Evolutionary conservation across 2,113 vertebrate species (phyloP), one percentile per base, ranked within the genome.

Genomic region (Eleginops maclovinus): DNA sequence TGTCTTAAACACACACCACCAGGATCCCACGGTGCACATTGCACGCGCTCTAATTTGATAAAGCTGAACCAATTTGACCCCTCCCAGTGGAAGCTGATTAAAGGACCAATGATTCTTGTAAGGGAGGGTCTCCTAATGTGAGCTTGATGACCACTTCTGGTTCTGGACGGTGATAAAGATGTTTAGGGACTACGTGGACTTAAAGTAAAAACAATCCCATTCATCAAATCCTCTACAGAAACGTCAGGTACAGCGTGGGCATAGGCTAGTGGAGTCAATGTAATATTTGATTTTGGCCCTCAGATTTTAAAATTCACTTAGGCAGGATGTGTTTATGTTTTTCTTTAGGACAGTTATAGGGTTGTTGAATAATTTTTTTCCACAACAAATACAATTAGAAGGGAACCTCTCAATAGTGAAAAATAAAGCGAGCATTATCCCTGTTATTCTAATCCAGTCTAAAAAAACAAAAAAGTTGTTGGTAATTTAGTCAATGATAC

Each of bases 11-110:
- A 21, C 54, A 28, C 22, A 46, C 47, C 12, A 68, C n/a, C n/a
- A 3, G 4, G 70, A 46, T 66, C 51, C 54, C 60, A 75, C 15
- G 13, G 63, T 51, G 77, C 65, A 50, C 64, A 64, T 41, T 75
- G 50, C 43, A 51, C 60, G 50, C 11, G 6, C 21, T 55, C 41
- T 72, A 71, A 88, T 83, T 72, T 40, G 74, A 85, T 77, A 73
- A 84, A 73, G 28, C 46, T 46, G 68, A 85, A 59, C 72, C 56
- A 86, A 86, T 74, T 21, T 67, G 82, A 83, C 49, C 72, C 66
- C 53, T 72, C 68, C 68, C 68, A 46, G 50, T 61, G 69, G 65
- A 70, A 60, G 76, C 54, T 78, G 67, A 81, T 74, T 76, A 81
- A 81, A 85, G 22, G 41, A 68, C 36, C 65, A 58, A 46, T 79